Base-by-base conservation (phyloP, 2,888 invertebrate genomes). In the Tachina lurida region DNA sequence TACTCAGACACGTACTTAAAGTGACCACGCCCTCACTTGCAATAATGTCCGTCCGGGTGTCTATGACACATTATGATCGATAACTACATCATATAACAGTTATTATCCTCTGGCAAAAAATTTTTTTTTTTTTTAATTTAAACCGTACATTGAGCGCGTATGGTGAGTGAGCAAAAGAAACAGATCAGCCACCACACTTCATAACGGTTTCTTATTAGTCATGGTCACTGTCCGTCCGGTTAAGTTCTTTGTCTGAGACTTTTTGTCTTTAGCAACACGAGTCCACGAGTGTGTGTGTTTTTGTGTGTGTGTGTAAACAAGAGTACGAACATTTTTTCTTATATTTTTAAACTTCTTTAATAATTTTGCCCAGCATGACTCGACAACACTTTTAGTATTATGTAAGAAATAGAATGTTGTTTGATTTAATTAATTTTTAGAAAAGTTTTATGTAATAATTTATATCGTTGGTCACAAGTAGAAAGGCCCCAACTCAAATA, bases 351-450 rank as follows among this genome's bases (percentile, higher is more conserved):
- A 79, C 67, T 70, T 83, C 60, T 83, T 71, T 76, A 86, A 82
- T 68, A 56, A 56, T 73, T 31, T 75, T 83, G 71, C 19, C 52
- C 43, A 10, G 49, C 54, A 67, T 77, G 47, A 77, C 56, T 67
- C 49, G 56, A 41, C 56, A 84, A 62, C 52, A 71, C 60, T 79
- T 47, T 1, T 13, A 52, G 31, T 76, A 67, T 86, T 86, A 83
- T 86, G 79, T 67, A 86, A 86, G 79, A 86, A 31, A 71, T 86
- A 86, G 86, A 86, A 86, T 86, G 86, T 86, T 83, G 86, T 83
- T 86, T 71, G 31, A 5, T 41, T 68, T 60, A 68, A 75, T 47
- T 81, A 13, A 43, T 73, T 12, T 47, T 10, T 10, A 73, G 17
- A 31, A 75, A 81, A 81, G 60, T 65, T 81, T 80, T 81, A 81